Percentiles rank a stretch among this genome's conserved stretches.
Conservation (phyloP, 2,797 vertebrate genomes). For the Anguilla megastoma region DNA sequence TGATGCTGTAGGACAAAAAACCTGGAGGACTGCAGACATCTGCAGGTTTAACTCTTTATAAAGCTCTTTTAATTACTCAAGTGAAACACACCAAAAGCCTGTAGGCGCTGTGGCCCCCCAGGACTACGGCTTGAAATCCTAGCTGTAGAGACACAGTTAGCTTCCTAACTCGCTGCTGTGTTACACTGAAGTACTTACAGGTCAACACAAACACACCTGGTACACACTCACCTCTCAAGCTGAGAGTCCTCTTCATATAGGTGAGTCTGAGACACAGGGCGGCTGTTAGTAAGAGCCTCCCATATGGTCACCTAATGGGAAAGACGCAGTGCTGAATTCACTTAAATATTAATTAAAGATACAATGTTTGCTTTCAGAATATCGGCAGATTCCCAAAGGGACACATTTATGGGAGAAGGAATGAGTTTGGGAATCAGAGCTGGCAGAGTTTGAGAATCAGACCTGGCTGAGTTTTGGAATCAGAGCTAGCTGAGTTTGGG, state of each 20-base stretch:
- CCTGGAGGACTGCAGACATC: no score
- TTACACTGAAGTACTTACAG: background rate
- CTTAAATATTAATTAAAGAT: background rate
- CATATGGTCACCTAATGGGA: constrained; percentile 86
- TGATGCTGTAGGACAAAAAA: no score
- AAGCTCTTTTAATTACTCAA: no score
- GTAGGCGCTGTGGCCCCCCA: background rate
- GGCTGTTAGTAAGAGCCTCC: constrained; percentile 91
- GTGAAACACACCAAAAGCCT: no score
- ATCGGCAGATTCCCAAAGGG: background rate
- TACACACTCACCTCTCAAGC: constrained; percentile 78
- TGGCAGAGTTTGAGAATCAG: background rate
- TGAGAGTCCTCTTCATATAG: constrained; percentile 85
- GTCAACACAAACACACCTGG: background rate
- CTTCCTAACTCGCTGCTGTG: background rate
- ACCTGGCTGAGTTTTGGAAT: background rate
- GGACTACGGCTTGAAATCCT: background rate
- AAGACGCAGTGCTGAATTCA: background rate
- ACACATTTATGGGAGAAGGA: background rate
- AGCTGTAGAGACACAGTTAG: background rate
- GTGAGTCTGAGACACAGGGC: constrained; percentile 74
- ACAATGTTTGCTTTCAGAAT: no score
- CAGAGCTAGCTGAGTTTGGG: background rate
- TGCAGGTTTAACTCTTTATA: no score
- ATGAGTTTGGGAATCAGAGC: background rate